Evolutionary conservation across 2,113 vertebrate genomes (phyloP), one percentile per base, ranked within the genome.

Genomic region (Clarias batrachus): DNA sequence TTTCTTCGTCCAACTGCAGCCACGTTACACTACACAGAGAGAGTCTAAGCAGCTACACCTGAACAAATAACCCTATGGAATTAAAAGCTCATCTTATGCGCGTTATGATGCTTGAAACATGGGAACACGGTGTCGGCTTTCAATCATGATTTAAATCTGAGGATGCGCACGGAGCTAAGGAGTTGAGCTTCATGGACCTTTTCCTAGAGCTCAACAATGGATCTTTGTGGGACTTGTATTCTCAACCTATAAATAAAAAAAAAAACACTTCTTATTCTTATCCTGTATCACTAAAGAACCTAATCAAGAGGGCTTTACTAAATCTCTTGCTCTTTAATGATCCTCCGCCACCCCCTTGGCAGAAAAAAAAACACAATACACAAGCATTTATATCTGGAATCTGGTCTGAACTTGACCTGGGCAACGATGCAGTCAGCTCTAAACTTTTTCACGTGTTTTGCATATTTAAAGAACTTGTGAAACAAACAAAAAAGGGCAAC

Each of bases 1-100:
- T 78, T 81, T 87, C 76, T 87, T 85, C 81, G 73, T 70, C 84
- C 48, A 70, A 74, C 77, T 74, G 27, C 73, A 85, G 83, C 83
- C 85, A 54, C 37, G 83, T 85, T 87, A 80, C 73, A 73, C 48
- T 27, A 57, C 83, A 65, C 80, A 87, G 65, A 63, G 65, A 63
- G 48, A 6, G 41, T 8, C 0, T 48, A 48, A 85, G 71, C 23
- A 78, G 63, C 57, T 59, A 84, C 48, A 86, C 37, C 84, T 54
- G 21, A 87, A 68, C 59, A 2, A 79, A 87, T 63, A 81, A 48
- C 76, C 65, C 57, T 84, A 68, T 73, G 63, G 70, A 41, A 85
- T 48, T 33, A 85, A 68, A 11, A 73, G 60, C 27, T 10, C 63
- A 54, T 30, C 17, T 85, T 52, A 76, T 52, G 77, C 77, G 66